phyloP scores from a whole-genome alignment of 1,140 invertebrate species.

The Psilanteris sp. region DNA sequence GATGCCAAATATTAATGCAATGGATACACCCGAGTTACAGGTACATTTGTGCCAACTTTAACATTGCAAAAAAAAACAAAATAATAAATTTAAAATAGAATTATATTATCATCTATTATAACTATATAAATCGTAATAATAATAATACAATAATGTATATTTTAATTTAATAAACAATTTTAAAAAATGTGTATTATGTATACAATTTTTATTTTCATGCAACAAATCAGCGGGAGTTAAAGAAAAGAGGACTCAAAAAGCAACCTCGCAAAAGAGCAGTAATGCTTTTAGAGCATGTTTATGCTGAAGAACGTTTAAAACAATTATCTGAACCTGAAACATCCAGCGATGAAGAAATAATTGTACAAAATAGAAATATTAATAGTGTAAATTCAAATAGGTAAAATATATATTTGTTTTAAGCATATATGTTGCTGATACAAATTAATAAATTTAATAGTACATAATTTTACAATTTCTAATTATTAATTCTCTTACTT shows the following conservation, averaged over 20 bases:
- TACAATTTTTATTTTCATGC: constrained; percentile 7
- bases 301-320: constrained; percentile 58
- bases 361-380: constrained; percentile 60
- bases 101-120: not conserved
- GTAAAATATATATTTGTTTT: too few relatives aligned
- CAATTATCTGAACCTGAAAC: not conserved
- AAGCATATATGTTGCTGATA: too few relatives aligned
- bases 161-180: not conserved
- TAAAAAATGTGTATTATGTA: not conserved
- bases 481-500: too few relatives aligned
- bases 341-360: constrained; percentile 54
- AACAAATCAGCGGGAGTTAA: constrained; percentile 72
- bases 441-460: too few relatives aligned
- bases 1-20: constrained; percentile 70
- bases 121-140: not conserved
- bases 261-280: constrained; percentile 75
- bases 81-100: not conserved
- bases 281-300: constrained; percentile 77
- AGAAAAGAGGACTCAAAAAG: constrained; percentile 77
- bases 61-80: not conserved
- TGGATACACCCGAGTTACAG: constrained; percentile 75
- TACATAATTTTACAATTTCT: too few relatives aligned
- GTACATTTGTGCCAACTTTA: constrained; percentile 59
- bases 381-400: not conserved
- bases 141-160: too few relatives aligned